These are phyloP conservation scores for Trilocha varians DNA, from an alignment of 2,888 invertebrate genomes.

Conservation along the genomic window DNA sequence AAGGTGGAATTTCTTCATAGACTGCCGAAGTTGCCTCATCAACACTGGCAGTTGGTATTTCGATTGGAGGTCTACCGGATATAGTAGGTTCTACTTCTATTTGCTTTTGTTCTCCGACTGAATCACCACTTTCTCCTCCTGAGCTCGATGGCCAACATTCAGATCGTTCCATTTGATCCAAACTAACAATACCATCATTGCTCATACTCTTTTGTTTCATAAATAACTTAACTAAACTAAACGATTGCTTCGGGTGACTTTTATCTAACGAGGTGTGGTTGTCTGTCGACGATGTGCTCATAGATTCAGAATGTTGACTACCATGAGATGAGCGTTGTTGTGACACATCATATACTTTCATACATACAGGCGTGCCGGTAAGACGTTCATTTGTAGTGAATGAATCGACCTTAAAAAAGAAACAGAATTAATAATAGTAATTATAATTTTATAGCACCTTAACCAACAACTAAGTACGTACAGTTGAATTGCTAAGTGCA, in stretches of 20 bases:
- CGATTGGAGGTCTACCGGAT: constrained; percentile 60
- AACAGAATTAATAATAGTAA: constrained; percentile 18
- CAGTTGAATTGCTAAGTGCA: constrained; percentile 80
- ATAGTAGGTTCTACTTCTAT: constrained; percentile 32
- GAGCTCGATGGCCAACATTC: constrained; percentile 84
- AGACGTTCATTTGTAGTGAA: constrained; percentile 62
- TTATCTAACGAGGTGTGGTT: constrained; percentile 64
- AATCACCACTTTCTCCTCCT: constrained; percentile 76
- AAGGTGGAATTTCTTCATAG: constrained; percentile 53
- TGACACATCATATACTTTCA: constrained; percentile 67
- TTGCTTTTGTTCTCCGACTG: constrained; percentile 62
- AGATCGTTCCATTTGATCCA: constrained; percentile 81
- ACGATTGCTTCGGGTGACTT: constrained; percentile 78
- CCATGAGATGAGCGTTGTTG: constrained; percentile 55
- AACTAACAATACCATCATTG: constrained; percentile 80
- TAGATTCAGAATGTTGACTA: constrained; percentile 66
- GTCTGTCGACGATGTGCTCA: constrained; percentile 69
- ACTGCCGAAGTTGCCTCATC: constrained; percentile 50
- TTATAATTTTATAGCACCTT: constrained; percentile 1
- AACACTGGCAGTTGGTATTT: constrained; percentile 68
- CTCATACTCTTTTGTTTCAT: constrained; percentile 92
- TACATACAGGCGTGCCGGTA: constrained; percentile 53
- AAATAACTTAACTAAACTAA: constrained; percentile 89
- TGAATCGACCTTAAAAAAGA: constrained; percentile 61
- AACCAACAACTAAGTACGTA: constrained; percentile 45